Conservation (phyloP, 2,888 invertebrate genomes). For the Norana najaformis region DNA sequence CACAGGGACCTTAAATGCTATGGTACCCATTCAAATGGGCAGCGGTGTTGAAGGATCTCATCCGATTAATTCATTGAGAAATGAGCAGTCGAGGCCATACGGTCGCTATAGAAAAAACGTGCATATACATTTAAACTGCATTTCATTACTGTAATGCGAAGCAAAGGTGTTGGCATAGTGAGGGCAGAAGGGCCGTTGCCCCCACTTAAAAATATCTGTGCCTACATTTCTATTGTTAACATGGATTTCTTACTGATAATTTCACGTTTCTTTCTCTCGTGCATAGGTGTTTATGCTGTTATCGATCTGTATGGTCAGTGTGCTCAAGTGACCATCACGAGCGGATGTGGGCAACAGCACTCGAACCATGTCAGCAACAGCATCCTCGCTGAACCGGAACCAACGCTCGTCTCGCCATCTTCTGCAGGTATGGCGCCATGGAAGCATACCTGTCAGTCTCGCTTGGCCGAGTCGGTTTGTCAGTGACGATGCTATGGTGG, state of each 20-base stretch:
- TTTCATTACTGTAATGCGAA: too few species aligned
- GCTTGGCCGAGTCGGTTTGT: too few species aligned
- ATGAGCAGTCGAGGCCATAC: too few species aligned
- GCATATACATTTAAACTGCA: too few species aligned
- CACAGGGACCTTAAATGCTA: too few species aligned
- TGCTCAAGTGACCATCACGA: conserved; percentile 82
- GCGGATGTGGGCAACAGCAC: conserved; percentile 50
- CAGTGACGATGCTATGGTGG: too few species aligned
- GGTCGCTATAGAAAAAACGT: too few species aligned
- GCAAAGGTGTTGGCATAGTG: not conserved
- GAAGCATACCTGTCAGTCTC: too few species aligned
- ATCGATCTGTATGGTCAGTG: conserved; percentile 92
- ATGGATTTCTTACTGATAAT: not conserved
- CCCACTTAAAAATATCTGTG: not conserved
- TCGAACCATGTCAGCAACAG: conserved; percentile 32
- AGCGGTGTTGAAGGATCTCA: too few species aligned
- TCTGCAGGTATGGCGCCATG: conserved; percentile 31
- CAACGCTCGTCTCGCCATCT: conserved; percentile 38
- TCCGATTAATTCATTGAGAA: too few species aligned
- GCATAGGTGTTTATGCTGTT: conserved; percentile 82
- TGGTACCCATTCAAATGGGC: too few species aligned
- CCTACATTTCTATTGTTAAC: not conserved
- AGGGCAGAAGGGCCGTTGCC: too few species aligned
- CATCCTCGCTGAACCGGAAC: conserved; percentile 35
- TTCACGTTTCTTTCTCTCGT: not conserved